phyloP scores from a whole-genome alignment of 2,113 vertebrate genomes.

The Odocoileus hemionus region DNA sequence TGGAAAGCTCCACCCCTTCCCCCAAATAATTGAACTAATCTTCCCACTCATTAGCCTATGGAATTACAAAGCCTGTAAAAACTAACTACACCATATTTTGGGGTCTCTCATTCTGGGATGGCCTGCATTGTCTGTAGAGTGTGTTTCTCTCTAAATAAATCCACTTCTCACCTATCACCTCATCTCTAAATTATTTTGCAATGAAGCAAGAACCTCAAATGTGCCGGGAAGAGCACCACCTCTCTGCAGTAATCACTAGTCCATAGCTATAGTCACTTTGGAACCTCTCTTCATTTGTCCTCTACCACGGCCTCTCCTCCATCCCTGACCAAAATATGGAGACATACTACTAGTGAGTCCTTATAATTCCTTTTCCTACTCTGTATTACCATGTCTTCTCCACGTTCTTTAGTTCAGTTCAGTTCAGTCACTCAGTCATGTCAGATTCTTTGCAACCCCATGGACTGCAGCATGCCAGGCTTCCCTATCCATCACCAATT shows the following conservation, averaged over 20 bases:
- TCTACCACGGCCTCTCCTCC: background rate
- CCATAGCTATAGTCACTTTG: background rate
- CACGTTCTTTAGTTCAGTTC: background rate
- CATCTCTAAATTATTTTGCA: background rate
- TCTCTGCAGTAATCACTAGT: background rate
- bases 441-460: background rate
- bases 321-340: background rate
- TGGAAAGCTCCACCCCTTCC: background rate
- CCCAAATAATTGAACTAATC: background rate
- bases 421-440: background rate
- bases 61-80: background rate
- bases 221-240: fast-evolving
- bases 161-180: background rate
- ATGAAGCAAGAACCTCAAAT: background rate
- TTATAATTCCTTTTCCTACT: background rate
- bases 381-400: background rate
- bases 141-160: background rate
- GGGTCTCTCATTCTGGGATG: background rate
- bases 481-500: background rate
- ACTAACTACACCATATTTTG: background rate
- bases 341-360: background rate
- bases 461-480: background rate
- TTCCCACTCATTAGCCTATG: background rate
- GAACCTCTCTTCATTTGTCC: background rate
- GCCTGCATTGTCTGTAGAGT: background rate